A percentile compares a stretch with the other conserved stretches of the same genome.
Evolutionary conservation across 2,888 invertebrate genomes (phyloP).

Genomic region (Drosophila colorata): DNA sequence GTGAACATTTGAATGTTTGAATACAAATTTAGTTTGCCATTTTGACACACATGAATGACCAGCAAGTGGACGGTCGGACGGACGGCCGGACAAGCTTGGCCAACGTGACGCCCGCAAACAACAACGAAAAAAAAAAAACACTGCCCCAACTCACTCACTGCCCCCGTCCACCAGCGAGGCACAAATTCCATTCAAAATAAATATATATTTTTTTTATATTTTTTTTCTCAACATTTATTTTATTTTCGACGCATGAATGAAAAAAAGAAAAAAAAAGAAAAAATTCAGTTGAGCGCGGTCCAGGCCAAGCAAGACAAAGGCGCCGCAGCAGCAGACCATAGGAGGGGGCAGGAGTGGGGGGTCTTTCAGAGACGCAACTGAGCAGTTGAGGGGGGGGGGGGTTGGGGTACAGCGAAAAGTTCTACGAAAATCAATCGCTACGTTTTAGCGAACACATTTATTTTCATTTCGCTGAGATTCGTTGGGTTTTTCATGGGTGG

Average conservation of each 20-base stretch:
- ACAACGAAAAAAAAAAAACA: constrained; percentile 21
- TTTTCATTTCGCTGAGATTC: constrained; percentile 82
- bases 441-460: constrained; percentile 83
- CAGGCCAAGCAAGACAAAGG: neutral
- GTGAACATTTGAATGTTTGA: constrained; percentile 71
- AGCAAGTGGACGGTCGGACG: constrained; percentile 48
- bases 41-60: constrained; percentile 80
- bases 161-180: constrained; percentile 11
- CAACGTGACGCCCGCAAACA: constrained; percentile 57
- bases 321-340: neutral
- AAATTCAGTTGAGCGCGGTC: constrained; percentile 26
- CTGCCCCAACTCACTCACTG: neutral
- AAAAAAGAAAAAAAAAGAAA: constrained; percentile 23
- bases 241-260: constrained; percentile 62
- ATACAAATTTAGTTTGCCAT: constrained; percentile 79
- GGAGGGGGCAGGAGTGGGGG: neutral
- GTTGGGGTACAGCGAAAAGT: constrained; percentile 15
- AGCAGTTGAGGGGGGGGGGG: neutral
- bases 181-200: constrained; percentile 52
- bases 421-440: constrained; percentile 83
- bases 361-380: too few species aligned
- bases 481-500: neutral
- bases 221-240: constrained; percentile 16
- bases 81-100: constrained; percentile 34
- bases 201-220: constrained; percentile 13